Base-by-base conservation (phyloP, 2,888 invertebrate species). In the Atherix ibis region DNA sequence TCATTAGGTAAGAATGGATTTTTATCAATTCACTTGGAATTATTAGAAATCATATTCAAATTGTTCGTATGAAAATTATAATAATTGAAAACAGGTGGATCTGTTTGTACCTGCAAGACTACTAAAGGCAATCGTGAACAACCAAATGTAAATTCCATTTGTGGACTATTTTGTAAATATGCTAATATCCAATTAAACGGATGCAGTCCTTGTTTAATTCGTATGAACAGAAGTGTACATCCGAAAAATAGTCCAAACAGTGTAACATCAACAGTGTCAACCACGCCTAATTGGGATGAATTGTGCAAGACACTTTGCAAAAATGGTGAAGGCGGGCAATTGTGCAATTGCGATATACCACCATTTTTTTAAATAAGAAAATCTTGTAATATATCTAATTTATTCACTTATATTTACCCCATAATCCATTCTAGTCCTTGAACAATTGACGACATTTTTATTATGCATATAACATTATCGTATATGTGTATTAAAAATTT, bases 331-430 rank as follows among this genome's bases (percentile, higher is more conserved):
- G 80, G 80, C 36, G 80, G 80, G n/a, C 70, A 72, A 17, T 76
- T 78, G 41, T 80, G 80, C 64, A 73, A 76, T 57, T 80, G 80
- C 56, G 75, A 79, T 58, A 63, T 76, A 35, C 62, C 72, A 30
- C 78, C 79, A 2, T 70, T 74, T 44, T 44, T 49, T 44, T 50
- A 33, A 46, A 45, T 36, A 27, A 30, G 14, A 17, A 10, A 14
- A n/a, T n/a, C n/a, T n/a, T n/a, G n/a, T n/a, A n/a, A n/a, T n/a
- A n/a, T n/a, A n/a, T n/a, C n/a, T n/a, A n/a, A n/a, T n/a, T n/a
- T n/a, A n/a, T n/a, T n/a, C n/a, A n/a, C n/a, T n/a, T n/a, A n/a
- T n/a, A n/a, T n/a, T n/a, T n/a, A n/a, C n/a, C n/a, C n/a, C n/a
- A n/a, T n/a, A n/a, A n/a, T n/a, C n/a, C n/a, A n/a, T n/a, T n/a